These are phyloP conservation scores for Pelusios castaneus DNA, from an alignment of 2,113 vertebrate species.

Conservation along the genomic window DNA sequence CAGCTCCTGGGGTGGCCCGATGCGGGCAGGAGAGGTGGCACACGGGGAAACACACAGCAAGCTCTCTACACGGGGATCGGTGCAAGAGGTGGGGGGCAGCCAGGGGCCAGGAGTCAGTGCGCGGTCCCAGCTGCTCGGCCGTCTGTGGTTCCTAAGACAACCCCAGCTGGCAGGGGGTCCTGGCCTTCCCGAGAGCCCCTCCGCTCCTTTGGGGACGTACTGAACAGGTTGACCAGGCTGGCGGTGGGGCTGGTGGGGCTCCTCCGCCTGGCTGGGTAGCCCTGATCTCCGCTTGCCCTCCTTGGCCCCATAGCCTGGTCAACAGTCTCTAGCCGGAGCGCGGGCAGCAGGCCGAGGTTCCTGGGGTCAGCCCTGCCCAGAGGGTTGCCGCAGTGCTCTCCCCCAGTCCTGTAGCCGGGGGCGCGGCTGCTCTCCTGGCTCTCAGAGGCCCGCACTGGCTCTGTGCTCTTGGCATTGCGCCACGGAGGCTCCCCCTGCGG, in stretches of 20 bases:
- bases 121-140: background rate
- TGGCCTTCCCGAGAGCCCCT: background rate
- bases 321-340: slow-evolving; percentile 70
- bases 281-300: background rate
- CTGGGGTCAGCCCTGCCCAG: slow-evolving; percentile 68
- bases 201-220: slow-evolving; percentile 39
- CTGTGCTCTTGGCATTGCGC: slow-evolving; percentile 45
- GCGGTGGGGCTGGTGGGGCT: slow-evolving; percentile 46
- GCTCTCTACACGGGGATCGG: fast-evolving
- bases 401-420: slow-evolving; percentile 67
- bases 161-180: slow-evolving; percentile 9
- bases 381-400: slow-evolving; percentile 27
- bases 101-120: background rate
- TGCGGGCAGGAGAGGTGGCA: background rate
- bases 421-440: slow-evolving; percentile 64
- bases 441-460: slow-evolving; percentile 60
- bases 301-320: slow-evolving; percentile 60
- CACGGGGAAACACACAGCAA: slow-evolving; percentile 40
- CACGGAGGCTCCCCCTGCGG: slow-evolving; percentile 47
- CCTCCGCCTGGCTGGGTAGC: background rate
- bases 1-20: background rate
- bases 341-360: slow-evolving; percentile 73
- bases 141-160: slow-evolving; percentile 7
- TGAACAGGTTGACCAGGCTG: background rate
- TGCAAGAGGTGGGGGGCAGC: too few species aligned